Evolutionary conservation across 92 coral and sea anemone species (phyloP).

Genomic region (Parazoanthus atlanticus): DNA sequence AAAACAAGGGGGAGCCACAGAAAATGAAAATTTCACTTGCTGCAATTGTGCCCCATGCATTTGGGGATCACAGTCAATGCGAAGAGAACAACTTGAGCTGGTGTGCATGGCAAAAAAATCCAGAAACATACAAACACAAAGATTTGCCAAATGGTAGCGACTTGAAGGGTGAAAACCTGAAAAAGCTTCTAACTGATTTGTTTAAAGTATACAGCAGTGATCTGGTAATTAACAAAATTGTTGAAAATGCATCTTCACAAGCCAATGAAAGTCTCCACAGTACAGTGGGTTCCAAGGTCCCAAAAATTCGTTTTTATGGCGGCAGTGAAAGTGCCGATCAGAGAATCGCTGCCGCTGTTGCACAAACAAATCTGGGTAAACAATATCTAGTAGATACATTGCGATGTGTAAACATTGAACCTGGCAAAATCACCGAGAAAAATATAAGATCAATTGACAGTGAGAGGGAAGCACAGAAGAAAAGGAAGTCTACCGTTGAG

Average conservation of each 20-base stretch:
- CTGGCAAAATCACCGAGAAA: slow-evolving; percentile 32
- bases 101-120: no score
- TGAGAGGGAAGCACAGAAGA: background rate
- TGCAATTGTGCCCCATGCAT: no score
- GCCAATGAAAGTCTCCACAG: slow-evolving; percentile 22
- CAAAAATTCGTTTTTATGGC: slow-evolving; percentile 13
- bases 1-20: slow-evolving; percentile 26
- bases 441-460: background rate
- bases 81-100: no score
- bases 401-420: slow-evolving; percentile 15
- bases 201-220: background rate
- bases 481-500: background rate
- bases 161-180: no score
- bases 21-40: no score
- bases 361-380: no score
- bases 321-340: slow-evolving; percentile 22
- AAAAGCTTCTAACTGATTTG: no score
- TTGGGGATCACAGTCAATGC: no score
- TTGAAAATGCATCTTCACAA: slow-evolving; percentile 19
- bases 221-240: background rate
- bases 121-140: no score
- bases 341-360: no score
- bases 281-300: slow-evolving; percentile 7
- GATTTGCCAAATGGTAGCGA: no score
- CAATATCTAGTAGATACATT: no score